Conservation (phyloP, 2,113 vertebrate species). For the Notarius quadriscutis region DNA sequence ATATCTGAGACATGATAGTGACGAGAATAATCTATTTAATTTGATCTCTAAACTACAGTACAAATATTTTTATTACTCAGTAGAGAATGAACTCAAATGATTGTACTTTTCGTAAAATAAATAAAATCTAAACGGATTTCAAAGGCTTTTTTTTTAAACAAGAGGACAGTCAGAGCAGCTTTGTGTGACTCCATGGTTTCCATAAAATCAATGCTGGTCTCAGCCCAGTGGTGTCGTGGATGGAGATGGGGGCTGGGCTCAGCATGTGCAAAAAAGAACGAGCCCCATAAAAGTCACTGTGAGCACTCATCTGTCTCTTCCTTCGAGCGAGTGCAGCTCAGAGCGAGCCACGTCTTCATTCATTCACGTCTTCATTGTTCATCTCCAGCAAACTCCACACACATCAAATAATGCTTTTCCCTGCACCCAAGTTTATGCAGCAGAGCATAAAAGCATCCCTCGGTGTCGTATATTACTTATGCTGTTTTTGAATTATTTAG, state of each 20-base stretch:
- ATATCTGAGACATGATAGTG: not conserved
- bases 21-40: not conserved
- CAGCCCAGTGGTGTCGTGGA: not conserved
- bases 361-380: constrained; percentile 34
- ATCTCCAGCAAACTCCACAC: constrained; percentile 36
- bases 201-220: constrained; percentile 17
- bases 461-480: constrained; percentile 51
- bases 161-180: not conserved
- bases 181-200: constrained; percentile 39
- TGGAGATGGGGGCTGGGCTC: constrained; percentile 30
- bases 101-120: not conserved
- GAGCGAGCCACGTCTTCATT: constrained; percentile 46
- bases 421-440: constrained; percentile 19
- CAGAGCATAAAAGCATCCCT: constrained; percentile 18
- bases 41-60: not conserved
- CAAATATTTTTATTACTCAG: not conserved
- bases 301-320: constrained; percentile 40
- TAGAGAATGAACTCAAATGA: not conserved
- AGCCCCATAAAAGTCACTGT: not conserved
- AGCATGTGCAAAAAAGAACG: not conserved
- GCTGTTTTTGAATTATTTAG: constrained; percentile 62
- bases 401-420: constrained; percentile 23
- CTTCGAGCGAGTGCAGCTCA: constrained; percentile 49
- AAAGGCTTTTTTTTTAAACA: not conserved
- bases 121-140: not conserved